Evolutionary conservation across 1,140 invertebrate species (phyloP).

Genomic region (Eueides isabella): DNA sequence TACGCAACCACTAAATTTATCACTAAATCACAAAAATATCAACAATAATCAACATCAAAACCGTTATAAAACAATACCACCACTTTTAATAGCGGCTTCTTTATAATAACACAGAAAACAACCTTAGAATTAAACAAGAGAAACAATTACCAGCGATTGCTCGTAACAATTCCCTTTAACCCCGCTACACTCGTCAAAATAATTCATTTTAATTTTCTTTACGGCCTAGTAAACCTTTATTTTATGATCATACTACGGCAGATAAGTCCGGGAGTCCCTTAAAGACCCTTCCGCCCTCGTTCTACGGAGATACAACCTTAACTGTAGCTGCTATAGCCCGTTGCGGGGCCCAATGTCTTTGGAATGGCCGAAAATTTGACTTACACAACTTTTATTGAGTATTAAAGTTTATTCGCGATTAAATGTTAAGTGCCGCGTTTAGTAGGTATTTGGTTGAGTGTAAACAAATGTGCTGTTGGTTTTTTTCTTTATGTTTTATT

Average conservation of each 20-base stretch:
- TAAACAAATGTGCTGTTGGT: background rate
- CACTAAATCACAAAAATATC: background rate
- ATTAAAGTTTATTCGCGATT: conserved; percentile 2
- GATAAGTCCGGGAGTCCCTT: conserved; percentile 77
- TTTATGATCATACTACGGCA: conserved; percentile 71
- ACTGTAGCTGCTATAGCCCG: conserved; percentile 16
- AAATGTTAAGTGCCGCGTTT: conserved; percentile 14
- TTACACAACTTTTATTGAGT: conserved; percentile 30
- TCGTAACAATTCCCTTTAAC: conserved; percentile 67
- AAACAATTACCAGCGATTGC: conserved; percentile 72
- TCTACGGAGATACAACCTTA: conserved; percentile 31
- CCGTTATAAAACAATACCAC: background rate
- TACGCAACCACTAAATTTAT: too few relatives aligned
- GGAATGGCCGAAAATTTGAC: conserved; percentile 44
- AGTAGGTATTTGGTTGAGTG: conserved; percentile 1
- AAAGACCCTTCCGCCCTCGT: conserved; percentile 56
- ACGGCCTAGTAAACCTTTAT: conserved; percentile 80
- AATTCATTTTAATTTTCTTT: conserved; percentile 83
- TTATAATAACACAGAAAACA: conserved; percentile 5
- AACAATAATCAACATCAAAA: background rate
- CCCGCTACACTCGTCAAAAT: conserved; percentile 78
- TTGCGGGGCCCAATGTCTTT: conserved; percentile 14
- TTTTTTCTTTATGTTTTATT: background rate
- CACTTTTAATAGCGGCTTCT: background rate
- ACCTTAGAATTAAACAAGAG: conserved; percentile 65